Evolutionary conservation across 2,113 vertebrate genomes (phyloP).

Genomic region (Tyto alba): DNA sequence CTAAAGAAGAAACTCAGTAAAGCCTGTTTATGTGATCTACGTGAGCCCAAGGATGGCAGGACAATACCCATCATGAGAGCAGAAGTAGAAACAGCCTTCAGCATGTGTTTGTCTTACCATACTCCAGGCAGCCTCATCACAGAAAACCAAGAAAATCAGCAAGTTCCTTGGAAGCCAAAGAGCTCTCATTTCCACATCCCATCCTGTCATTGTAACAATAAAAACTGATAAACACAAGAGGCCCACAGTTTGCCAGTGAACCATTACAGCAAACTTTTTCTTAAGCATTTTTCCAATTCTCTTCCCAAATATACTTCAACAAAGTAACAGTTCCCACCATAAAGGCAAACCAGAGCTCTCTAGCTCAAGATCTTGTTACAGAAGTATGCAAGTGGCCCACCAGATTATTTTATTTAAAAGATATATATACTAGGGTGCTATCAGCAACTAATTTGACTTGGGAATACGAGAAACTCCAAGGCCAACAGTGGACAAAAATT

Average conservation of each 20-base stretch:
- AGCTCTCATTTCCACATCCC: neutral
- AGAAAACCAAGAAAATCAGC: neutral
- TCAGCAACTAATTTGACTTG: neutral
- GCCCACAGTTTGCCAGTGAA: neutral
- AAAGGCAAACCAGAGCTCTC: neutral
- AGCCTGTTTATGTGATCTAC: neutral
- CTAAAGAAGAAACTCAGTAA: neutral
- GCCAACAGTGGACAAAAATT: neutral
- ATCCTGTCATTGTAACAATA: neutral
- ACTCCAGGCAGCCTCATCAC: neutral
- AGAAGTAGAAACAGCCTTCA: neutral
- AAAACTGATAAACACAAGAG: neutral
- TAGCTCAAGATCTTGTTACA: neutral
- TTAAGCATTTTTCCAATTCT: neutral
- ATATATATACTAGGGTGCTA: neutral
- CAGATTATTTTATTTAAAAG: too few relatives aligned
- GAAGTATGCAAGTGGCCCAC: too few relatives aligned
- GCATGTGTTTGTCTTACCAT: neutral
- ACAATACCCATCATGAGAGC: fast-evolving
- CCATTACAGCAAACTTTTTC: fast-evolving
- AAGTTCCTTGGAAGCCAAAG: neutral
- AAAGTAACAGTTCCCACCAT: neutral
- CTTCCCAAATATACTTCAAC: neutral
- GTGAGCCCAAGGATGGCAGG: neutral
- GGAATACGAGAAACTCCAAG: neutral